Percentiles rank a stretch among this genome's conserved stretches.
phyloP scores from a whole-genome alignment of 2,888 invertebrate species.

The Hedya salicella region DNA sequence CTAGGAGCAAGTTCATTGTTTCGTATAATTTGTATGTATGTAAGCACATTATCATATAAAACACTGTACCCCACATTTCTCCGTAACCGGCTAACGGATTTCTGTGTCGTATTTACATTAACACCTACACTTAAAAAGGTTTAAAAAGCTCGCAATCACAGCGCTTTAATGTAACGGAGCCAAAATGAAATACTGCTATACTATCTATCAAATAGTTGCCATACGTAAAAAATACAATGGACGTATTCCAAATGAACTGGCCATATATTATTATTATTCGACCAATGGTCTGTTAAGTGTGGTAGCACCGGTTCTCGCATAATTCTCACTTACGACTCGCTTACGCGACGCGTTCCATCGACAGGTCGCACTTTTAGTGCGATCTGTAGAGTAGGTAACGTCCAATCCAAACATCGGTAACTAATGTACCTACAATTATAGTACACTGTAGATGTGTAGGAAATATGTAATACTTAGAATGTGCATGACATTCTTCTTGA shows the following conservation, averaged over 20 bases:
- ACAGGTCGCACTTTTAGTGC: background rate
- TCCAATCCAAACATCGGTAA: too few relatives aligned
- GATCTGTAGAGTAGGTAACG: too few relatives aligned
- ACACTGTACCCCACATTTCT: constrained; percentile 4
- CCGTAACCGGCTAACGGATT: constrained; percentile 3
- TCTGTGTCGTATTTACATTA: constrained; percentile 26
- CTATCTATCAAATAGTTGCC: constrained; percentile 44
- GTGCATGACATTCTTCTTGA: too few relatives aligned
- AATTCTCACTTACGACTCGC: constrained; percentile 11
- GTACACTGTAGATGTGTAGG: too few relatives aligned
- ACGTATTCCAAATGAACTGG: constrained; percentile 56
- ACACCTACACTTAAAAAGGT: constrained; percentile 21
- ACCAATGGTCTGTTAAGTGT: constrained; percentile 56
- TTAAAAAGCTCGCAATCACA: constrained; percentile 29
- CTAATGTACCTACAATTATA: too few relatives aligned
- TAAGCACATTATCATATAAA: constrained; percentile 7
- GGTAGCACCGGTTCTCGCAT: constrained; percentile 51
- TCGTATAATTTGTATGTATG: constrained; percentile 5
- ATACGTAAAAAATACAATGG: constrained; percentile 63
- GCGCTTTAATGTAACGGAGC: constrained; percentile 22
- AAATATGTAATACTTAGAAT: too few relatives aligned
- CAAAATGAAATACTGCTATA: constrained; percentile 40
- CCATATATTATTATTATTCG: constrained; percentile 66
- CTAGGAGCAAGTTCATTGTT: too few relatives aligned
- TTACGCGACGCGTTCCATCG: too few relatives aligned